Evolutionary conservation across 2,797 vertebrate genomes (phyloP).

Genomic region (Antennarius maculatus): DNA sequence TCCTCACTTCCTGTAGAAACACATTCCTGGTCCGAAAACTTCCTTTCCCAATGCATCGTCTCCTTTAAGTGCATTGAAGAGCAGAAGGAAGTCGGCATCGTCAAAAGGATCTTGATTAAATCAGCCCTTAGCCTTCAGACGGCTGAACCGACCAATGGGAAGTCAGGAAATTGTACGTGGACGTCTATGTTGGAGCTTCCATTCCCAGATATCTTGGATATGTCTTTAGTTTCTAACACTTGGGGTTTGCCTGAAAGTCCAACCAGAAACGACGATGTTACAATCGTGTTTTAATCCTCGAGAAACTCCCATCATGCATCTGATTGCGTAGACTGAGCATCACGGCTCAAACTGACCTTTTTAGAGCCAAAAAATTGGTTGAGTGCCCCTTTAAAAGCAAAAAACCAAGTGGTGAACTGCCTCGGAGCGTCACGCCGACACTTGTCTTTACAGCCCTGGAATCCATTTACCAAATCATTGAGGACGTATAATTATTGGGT

Average conservation of each 20-base stretch:
- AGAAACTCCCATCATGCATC: slow-evolving; percentile 2
- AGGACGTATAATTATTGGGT: background rate
- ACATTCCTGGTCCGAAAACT: too few relatives aligned
- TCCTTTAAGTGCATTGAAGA: too few relatives aligned
- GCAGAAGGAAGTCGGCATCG: too few relatives aligned
- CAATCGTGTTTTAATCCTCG: background rate
- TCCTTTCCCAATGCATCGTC: too few relatives aligned
- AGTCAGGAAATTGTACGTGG: too few relatives aligned
- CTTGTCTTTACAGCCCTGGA: background rate
- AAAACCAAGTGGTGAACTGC: slow-evolving; percentile 1
- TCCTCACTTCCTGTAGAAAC: too few relatives aligned
- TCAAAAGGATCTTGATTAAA: too few relatives aligned
- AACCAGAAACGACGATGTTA: background rate
- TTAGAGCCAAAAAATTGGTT: background rate
- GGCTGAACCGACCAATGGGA: too few relatives aligned
- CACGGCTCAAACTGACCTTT: slow-evolving; percentile 12
- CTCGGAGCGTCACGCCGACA: background rate
- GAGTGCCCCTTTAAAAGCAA: background rate
- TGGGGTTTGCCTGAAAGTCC: background rate
- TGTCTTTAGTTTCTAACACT: too few relatives aligned
- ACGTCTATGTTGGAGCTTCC: too few relatives aligned
- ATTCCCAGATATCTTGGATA: background rate
- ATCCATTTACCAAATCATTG: background rate
- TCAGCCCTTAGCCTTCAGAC: too few relatives aligned
- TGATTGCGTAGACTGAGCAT: slow-evolving; percentile 5